These are phyloP conservation scores for Distichodus sexfasciatus DNA, from an alignment of 2,797 vertebrate species.

Conservation along the genomic window DNA sequence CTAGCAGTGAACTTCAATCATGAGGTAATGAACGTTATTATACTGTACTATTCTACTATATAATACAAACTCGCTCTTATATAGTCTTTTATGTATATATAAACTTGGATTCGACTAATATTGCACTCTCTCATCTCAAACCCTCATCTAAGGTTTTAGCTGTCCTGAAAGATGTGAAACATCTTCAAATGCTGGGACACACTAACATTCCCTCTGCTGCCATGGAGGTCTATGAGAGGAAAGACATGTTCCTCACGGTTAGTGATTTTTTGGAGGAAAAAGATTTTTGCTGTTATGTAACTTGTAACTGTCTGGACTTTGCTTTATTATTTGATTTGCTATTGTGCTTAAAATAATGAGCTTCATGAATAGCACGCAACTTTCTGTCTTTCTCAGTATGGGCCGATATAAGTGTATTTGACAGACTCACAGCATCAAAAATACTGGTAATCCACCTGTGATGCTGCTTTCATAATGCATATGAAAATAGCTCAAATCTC, in stretches of 20 bases:
- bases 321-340: not conserved
- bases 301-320: not conserved
- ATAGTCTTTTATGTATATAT: not conserved
- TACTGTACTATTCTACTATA: not conserved
- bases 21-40: slow-evolving; percentile 62
- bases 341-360: too few species aligned
- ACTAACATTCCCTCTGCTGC: slow-evolving; percentile 73
- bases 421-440: too few species aligned
- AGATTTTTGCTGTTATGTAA: too few species aligned
- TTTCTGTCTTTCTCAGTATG: too few species aligned
- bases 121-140: slow-evolving; percentile 19
- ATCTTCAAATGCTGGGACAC: slow-evolving; percentile 72
- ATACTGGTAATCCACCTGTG: too few species aligned
- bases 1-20: slow-evolving; percentile 81
- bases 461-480: too few species aligned
- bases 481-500: not conserved
- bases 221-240: slow-evolving; percentile 73
- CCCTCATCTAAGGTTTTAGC: slow-evolving; percentile 69
- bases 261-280: too few species aligned
- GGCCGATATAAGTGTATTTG: too few species aligned
- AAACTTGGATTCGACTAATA: too few species aligned
- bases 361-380: too few species aligned
- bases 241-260: slow-evolving; percentile 77
- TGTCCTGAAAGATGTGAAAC: slow-evolving; percentile 81
- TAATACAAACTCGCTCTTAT: not conserved